A percentile compares a stretch with the other conserved stretches of the same genome.
phyloP scores from a whole-genome alignment of 1,140 invertebrate genomes.

The Lethocerus indicus region DNA sequence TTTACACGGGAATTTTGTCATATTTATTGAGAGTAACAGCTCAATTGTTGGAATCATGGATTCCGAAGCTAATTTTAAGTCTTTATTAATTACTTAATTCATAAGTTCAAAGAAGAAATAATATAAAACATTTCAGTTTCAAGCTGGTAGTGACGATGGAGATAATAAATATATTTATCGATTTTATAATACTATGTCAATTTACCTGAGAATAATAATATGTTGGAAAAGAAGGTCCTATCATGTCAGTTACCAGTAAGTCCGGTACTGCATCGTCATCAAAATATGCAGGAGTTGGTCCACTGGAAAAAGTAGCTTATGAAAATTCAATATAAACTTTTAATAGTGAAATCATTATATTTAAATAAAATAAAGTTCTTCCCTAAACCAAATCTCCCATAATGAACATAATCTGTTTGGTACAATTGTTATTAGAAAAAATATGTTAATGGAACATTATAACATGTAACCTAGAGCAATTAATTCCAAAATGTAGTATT shows the following conservation, averaged over 20 bases:
- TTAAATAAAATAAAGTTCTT: too few relatives aligned
- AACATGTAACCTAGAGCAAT: too few relatives aligned
- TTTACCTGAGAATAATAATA: constrained; percentile 54
- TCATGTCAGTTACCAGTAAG: constrained; percentile 63
- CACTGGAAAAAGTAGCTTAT: constrained; percentile 37
- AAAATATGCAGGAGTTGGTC: constrained; percentile 64
- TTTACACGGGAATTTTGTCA: neutral
- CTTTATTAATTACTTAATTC: neutral
- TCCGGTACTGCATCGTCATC: constrained; percentile 67
- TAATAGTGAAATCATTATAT: too few relatives aligned
- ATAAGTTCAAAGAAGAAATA: neutral
- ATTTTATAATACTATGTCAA: neutral
- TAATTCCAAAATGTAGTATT: too few relatives aligned
- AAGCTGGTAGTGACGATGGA: neutral
- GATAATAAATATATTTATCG: neutral
- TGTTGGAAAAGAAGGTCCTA: constrained; percentile 43
- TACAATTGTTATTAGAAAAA: too few relatives aligned
- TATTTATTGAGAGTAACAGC: neutral
- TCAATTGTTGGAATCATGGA: neutral
- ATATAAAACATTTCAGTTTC: neutral
- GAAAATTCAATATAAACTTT: too few relatives aligned
- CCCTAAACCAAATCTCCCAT: too few relatives aligned
- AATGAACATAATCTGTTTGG: neutral
- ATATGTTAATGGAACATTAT: too few relatives aligned
- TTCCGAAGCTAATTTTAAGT: neutral